These are phyloP conservation scores for Cynodonichthys magdalenae DNA, from an alignment of 2,797 vertebrate species.

Conservation along the genomic window DNA sequence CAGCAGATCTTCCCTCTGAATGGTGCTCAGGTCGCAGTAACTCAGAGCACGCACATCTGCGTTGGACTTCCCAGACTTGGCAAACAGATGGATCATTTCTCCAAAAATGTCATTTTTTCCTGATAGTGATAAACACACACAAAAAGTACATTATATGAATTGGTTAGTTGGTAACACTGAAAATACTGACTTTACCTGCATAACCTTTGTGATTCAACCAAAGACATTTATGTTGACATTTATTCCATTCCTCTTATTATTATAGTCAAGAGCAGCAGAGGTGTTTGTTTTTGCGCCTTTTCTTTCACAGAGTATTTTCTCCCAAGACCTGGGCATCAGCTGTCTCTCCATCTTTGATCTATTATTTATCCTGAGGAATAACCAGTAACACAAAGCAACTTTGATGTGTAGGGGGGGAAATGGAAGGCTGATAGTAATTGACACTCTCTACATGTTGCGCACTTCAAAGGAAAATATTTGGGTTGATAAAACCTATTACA, in stretches of 20 bases:
- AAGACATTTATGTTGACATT: constrained; percentile 26
- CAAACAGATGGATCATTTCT: constrained; percentile 95
- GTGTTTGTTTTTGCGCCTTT: constrained; percentile 57
- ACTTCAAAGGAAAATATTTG: constrained; percentile 59
- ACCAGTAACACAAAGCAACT: constrained; percentile 56
- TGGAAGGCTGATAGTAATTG: constrained; percentile 52
- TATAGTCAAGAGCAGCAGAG: constrained; percentile 38
- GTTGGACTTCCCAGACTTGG: constrained; percentile 96
- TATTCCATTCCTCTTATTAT: constrained; percentile 25
- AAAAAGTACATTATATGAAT: constrained; percentile 6
- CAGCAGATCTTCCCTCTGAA: constrained; percentile 93
- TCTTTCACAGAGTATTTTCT: constrained; percentile 42
- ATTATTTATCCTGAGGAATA: constrained; percentile 70
- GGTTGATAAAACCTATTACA: constrained; percentile 23
- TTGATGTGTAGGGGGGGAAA: constrained; percentile 62
- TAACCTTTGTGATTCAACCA: neutral
- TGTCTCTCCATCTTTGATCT: constrained; percentile 65
- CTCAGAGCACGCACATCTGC: constrained; percentile 97
- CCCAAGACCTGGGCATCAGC: constrained; percentile 34
- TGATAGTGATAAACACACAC: constrained; percentile 64
- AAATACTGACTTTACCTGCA: constrained; percentile 12
- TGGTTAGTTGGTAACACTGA: constrained; percentile 2
- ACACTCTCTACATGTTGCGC: constrained; percentile 56
- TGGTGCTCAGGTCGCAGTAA: constrained; percentile 98
- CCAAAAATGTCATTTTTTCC: constrained; percentile 99